Base-by-base conservation (phyloP, 2,888 invertebrate species). In the Polymixis lichenea region DNA sequence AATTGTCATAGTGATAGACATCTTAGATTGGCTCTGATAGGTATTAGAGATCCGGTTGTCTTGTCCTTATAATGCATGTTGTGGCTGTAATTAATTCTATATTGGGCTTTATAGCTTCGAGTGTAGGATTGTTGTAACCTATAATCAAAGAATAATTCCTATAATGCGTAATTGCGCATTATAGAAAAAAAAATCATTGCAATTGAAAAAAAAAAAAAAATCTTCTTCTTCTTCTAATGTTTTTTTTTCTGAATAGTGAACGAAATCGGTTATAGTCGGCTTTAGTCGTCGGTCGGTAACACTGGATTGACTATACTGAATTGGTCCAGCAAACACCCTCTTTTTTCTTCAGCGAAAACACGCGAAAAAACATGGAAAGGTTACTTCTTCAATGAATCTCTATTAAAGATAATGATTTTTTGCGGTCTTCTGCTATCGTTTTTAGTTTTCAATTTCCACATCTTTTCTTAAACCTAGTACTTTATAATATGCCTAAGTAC, bases 1-100 rank as follows among this genome's bases (percentile, higher is more conserved):
- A 86, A 82, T 70, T 67, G 75, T 75, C 62, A 46, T 67, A 58
- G 62, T 72, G 77, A 85, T 85, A 71, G 13, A 38, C 53, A 87
- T 86, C 85, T 72, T 19, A 68, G 83, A 85, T 83, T 73, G 51
- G 8, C 13, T 58, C 0, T 56, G 73, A 81, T 77, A 46, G 2
- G 43, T 46, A 53, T 9, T 15, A 38, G 5, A 25, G 15, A 38
- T 77, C 76, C 80, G 75, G 75, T 74, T 75, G 6, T 46, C n/a
- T 60, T 60, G 46, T 65, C 53, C 32, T 65, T 77, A 46, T 53
- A 13, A 2, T 28, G 32, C 61, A 49, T 9, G n/a, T 11, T 43
- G 13, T 43, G 25, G 4, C 19, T 5, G 17, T 69, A 17, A 62
- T 71, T 71, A 19, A 78, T 78, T 51, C 25, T n/a, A 28, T 51